Percentiles rank a stretch among this genome's conserved stretches.
Conservation (phyloP, 2,888 invertebrate species). For the Rotaria macrura region DNA sequence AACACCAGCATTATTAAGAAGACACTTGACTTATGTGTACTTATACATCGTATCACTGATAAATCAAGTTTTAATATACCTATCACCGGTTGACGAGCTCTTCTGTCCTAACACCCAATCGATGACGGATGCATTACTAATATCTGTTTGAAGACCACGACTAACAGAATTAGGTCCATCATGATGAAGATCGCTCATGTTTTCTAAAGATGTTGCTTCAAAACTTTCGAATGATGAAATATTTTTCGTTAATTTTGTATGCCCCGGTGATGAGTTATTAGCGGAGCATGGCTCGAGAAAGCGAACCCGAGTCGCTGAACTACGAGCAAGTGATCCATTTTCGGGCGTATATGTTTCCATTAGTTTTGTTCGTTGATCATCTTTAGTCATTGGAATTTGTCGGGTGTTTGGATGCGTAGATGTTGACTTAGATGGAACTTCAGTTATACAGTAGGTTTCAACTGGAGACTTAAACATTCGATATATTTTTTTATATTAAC, state of each 20-base stretch:
- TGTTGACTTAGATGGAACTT: neutral
- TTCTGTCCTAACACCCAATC: neutral
- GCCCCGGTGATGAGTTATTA: neutral
- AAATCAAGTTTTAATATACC: neutral
- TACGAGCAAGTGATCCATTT: neutral
- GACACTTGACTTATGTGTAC: slow-evolving; percentile 12
- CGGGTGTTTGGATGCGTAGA: neutral
- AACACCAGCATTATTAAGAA: neutral
- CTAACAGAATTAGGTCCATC: neutral
- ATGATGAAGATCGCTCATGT: neutral
- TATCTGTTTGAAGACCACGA: slow-evolving; percentile 6
- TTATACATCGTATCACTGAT: neutral
- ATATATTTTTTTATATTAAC: neutral
- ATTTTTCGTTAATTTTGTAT: neutral
- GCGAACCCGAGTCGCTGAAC: neutral
- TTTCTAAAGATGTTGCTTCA: neutral
- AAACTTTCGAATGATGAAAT: neutral
- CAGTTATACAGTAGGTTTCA: neutral
- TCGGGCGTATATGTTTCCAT: neutral
- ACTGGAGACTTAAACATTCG: neutral
- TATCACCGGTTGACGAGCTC: neutral
- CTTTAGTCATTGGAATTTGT: neutral
- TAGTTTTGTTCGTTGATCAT: neutral
- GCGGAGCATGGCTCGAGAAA: neutral
- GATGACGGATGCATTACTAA: neutral